phyloP scores from a whole-genome alignment of 1,140 invertebrate species.

The Dreissena polymorpha region DNA sequence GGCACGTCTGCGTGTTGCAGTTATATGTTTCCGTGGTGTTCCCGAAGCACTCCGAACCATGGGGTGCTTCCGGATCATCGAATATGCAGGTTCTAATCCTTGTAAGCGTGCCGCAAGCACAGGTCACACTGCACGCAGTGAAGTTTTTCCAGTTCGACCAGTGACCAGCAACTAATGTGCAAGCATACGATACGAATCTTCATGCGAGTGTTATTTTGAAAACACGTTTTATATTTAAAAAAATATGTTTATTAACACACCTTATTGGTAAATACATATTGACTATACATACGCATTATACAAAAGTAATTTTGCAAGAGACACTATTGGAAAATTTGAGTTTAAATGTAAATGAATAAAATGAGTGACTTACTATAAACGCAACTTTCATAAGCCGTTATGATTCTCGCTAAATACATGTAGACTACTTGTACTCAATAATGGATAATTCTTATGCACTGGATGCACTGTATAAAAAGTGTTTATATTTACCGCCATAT shows the following conservation, averaged over 20 bases:
- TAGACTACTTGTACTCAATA: not conserved
- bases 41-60: conserved; percentile 57
- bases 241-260: too few relatives aligned
- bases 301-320: too few relatives aligned
- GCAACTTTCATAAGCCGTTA: not conserved
- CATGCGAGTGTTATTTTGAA: too few relatives aligned
- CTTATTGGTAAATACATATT: too few relatives aligned
- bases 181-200: too few relatives aligned
- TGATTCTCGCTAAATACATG: not conserved
- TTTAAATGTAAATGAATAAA: not conserved
- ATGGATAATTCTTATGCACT: too few relatives aligned
- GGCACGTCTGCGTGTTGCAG: conserved; percentile 46
- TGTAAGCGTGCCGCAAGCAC: conserved; percentile 62
- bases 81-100: conserved; percentile 60
- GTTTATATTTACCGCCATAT: too few relatives aligned
- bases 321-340: too few relatives aligned
- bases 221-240: too few relatives aligned
- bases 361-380: not conserved
- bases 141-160: conserved; percentile 70
- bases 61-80: conserved; percentile 52
- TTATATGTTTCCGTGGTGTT: not conserved
- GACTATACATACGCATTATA: too few relatives aligned
- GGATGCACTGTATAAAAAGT: too few relatives aligned
- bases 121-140: conserved; percentile 61
- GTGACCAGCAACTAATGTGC: conserved; percentile 60